These are phyloP conservation scores for Stramonita haemastoma DNA, from an alignment of 2,888 invertebrate genomes.

Conservation along the genomic window DNA sequence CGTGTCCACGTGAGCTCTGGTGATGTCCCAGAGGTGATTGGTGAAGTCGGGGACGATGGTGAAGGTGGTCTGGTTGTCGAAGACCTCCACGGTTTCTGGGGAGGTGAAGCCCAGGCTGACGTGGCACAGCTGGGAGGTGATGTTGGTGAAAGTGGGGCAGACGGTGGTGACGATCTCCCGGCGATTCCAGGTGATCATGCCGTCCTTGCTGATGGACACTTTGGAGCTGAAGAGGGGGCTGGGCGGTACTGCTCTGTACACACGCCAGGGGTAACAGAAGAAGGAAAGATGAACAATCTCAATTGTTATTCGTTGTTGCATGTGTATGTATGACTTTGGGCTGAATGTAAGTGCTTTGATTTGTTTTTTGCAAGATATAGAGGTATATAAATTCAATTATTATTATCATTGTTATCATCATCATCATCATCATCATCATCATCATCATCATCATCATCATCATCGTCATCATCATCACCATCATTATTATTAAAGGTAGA, in stretches of 20 bases:
- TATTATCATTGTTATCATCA: no score
- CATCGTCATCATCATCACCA: no score
- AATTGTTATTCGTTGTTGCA: no score
- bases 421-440: no score
- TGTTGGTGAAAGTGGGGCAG: slow-evolving; percentile 39
- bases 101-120: slow-evolving; percentile 47
- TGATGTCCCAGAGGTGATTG: slow-evolving; percentile 44
- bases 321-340: no score
- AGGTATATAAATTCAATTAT: no score
- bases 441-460: no score
- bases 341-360: no score
- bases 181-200: slow-evolving; percentile 46
- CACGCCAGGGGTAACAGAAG: neutral
- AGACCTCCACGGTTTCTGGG: slow-evolving; percentile 36
- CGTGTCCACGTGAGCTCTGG: slow-evolving; percentile 2
- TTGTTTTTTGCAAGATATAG: no score
- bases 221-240: slow-evolving; percentile 43
- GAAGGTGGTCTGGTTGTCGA: slow-evolving; percentile 45
- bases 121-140: slow-evolving; percentile 42
- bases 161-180: slow-evolving; percentile 45
- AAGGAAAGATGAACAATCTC: neutral
- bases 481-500: no score
- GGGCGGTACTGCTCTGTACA: slow-evolving; percentile 42
- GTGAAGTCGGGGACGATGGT: slow-evolving; percentile 30
- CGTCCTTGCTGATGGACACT: slow-evolving; percentile 43